phyloP scores from a whole-genome alignment of 2,797 vertebrate genomes.

The Halcyon leucocephala region DNA sequence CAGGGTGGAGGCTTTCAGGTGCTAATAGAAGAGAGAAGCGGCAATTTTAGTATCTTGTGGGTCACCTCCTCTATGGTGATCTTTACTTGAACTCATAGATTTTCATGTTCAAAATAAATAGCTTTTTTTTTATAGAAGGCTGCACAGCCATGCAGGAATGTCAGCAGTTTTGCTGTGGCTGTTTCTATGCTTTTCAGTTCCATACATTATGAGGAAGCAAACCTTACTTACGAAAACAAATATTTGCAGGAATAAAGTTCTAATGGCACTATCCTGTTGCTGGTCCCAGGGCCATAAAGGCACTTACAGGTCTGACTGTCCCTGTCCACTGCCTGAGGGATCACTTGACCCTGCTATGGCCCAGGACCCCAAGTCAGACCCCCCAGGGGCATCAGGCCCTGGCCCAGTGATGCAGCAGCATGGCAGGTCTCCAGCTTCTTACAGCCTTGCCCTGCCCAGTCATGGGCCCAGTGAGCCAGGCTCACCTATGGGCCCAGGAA shows the following conservation, averaged over 20 bases:
- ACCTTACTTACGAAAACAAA: neutral
- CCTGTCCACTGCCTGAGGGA: rapidly evolving
- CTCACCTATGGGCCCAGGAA: neutral
- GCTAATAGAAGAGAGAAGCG: slow-evolving; percentile 38
- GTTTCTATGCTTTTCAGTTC: slow-evolving; percentile 19
- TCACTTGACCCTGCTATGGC: rapidly evolving
- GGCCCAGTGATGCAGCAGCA: neutral
- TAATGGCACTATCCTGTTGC: rapidly evolving
- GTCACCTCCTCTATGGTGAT: slow-evolving; percentile 52
- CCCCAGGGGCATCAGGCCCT: neutral
- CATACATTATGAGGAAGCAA: neutral
- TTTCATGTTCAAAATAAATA: slow-evolving; percentile 64
- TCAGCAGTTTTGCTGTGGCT: slow-evolving; percentile 18
- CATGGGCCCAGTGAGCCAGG: neutral
- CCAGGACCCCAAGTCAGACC: neutral
- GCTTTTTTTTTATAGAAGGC: neutral
- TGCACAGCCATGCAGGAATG: slow-evolving; percentile 41
- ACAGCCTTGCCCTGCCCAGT: neutral
- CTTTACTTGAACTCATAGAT: slow-evolving; percentile 55
- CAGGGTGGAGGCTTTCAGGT: slow-evolving; percentile 15
- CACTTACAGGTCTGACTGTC: neutral
- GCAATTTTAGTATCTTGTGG: slow-evolving; percentile 33
- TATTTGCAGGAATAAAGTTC: neutral
- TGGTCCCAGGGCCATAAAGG: neutral
- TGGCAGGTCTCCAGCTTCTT: neutral